These are phyloP conservation scores for Euclidia mi DNA, from an alignment of 2,888 invertebrate genomes.

Conservation along the genomic window DNA sequence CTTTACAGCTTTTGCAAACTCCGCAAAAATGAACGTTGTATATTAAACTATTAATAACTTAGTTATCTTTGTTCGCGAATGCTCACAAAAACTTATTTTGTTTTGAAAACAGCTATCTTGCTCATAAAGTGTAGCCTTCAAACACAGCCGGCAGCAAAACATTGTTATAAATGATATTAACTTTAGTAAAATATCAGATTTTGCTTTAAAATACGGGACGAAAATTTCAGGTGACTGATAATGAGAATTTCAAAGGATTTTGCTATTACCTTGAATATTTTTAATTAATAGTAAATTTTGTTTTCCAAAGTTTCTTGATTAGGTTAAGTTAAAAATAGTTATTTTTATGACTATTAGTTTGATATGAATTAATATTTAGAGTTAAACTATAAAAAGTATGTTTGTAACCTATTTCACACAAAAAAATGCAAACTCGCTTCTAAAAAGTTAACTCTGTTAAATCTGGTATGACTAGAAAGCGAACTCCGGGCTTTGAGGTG, in stretches of 20 bases:
- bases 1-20: slow-evolving; percentile 2
- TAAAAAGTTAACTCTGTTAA: no score
- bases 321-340: no score
- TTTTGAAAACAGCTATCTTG: slow-evolving; percentile 39
- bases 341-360: no score
- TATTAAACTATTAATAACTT: slow-evolving; percentile 33
- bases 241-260: not conserved
- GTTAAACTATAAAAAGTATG: no score
- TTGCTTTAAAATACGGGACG: not conserved
- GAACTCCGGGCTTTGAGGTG: no score
- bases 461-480: no score
- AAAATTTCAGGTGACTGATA: not conserved
- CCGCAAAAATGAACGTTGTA: slow-evolving; percentile 10
- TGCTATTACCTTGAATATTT: no score
- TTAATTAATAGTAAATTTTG: no score
- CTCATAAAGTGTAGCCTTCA: slow-evolving; percentile 31
- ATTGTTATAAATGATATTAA: slow-evolving; percentile 36
- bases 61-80: slow-evolving; percentile 23
- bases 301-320: no score
- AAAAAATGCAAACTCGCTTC: no score
- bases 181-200: slow-evolving; percentile 16
- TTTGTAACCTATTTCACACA: no score
- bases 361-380: no score
- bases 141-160: slow-evolving; percentile 19
- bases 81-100: slow-evolving; percentile 37